These are phyloP conservation scores for Spilogale gracilis DNA, from an alignment of 2,113 vertebrate genomes.

Conservation along the genomic window DNA sequence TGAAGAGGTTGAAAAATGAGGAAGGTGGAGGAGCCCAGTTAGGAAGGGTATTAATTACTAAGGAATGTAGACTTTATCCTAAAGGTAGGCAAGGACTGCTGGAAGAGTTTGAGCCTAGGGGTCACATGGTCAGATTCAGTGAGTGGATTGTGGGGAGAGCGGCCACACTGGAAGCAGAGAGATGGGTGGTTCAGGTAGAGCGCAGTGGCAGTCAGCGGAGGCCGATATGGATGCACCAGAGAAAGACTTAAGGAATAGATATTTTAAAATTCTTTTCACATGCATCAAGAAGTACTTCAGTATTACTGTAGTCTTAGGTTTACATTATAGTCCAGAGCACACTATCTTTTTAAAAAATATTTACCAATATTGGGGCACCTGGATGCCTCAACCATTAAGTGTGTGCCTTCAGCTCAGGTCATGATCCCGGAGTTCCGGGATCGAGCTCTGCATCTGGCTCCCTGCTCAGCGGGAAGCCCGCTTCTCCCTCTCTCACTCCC, in stretches of 20 bases:
- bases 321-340: background rate
- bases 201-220: background rate
- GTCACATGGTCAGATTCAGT: conserved; percentile 42
- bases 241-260: background rate
- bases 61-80: conserved; percentile 50
- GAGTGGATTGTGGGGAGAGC: conserved; percentile 6
- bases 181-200: background rate
- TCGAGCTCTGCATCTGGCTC: no score
- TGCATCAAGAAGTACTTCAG: background rate
- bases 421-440: no score
- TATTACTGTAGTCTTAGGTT: background rate
- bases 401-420: no score
- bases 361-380: background rate
- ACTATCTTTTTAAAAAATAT: background rate
- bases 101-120: conserved; percentile 6
- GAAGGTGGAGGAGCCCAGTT: background rate
- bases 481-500: no score
- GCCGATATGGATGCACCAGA: background rate
- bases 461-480: no score
- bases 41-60: background rate
- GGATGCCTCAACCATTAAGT: no score
- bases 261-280: background rate
- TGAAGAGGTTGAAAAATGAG: conserved; percentile 3
- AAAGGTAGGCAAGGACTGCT: background rate
- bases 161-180: background rate